These are phyloP conservation scores for Lasioglossum albipes DNA, from an alignment of 1,140 invertebrate genomes.

Conservation along the genomic window DNA sequence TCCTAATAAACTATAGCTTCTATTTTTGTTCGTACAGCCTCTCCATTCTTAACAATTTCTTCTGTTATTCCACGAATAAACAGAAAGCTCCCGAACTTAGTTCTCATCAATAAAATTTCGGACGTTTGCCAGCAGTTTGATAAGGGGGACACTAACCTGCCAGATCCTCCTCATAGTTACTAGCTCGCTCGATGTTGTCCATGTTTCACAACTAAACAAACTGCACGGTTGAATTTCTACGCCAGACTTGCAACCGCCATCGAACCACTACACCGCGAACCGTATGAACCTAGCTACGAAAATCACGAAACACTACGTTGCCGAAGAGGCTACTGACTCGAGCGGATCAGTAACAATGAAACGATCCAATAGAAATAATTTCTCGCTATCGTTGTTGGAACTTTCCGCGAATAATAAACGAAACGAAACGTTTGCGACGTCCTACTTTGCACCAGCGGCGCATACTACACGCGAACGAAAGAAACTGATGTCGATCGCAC, in stretches of 20 bases:
- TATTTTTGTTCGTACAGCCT: too few relatives aligned
- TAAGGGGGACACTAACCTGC: slow-evolving; percentile 30
- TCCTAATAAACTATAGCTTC: too few relatives aligned
- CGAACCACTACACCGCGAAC: neutral
- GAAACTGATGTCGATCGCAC: slow-evolving; percentile 20
- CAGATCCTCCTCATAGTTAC: neutral
- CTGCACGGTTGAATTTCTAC: neutral
- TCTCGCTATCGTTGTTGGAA: neutral
- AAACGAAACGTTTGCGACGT: too few relatives aligned
- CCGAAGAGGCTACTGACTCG: too few relatives aligned
- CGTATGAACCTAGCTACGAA: neutral
- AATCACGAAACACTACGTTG: neutral
- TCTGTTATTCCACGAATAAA: too few relatives aligned
- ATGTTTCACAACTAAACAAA: neutral
- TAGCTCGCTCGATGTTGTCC: neutral
- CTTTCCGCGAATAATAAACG: neutral
- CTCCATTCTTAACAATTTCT: too few relatives aligned
- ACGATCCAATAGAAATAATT: neutral
- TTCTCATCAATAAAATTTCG: neutral
- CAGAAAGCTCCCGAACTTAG: neutral
- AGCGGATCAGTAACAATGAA: neutral
- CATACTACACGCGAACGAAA: slow-evolving; percentile 17
- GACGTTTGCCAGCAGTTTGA: neutral
- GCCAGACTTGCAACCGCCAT: neutral
- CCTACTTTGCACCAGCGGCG: neutral